Evolutionary conservation across 2,888 invertebrate genomes (phyloP), one percentile per base, ranked within the genome.

Genomic region (Brachyopa scutellaris): DNA sequence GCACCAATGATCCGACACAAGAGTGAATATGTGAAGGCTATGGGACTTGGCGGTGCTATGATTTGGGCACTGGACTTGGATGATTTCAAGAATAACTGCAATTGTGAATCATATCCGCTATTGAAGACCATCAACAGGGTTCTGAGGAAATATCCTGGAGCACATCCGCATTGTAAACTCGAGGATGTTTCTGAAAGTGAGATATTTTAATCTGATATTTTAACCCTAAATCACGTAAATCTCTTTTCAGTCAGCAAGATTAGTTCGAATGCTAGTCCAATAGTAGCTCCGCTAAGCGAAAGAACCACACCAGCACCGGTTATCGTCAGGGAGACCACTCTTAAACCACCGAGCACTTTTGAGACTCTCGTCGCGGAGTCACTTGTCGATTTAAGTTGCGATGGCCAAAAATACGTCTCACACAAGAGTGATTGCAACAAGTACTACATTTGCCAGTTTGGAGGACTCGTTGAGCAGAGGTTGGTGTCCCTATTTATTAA

Each of bases 1-100:
- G 93, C 94, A 31, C 93, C 93, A 31, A 97, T 97, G 93, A 94
- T 96, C 15, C 92, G 94, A 23, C 94, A 95, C 86, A 97, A 97
- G 87, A 94, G 96, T 2, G 94, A 96, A 86, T 97, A 94, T 87
- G 93, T 97, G 5, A 94, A 94, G 78, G 93, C 94, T 0, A 94
- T 96, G 92, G 94, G 94, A 0, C 91, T 97, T 2, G 97, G 95
- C 11, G 97, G 97, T 31, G 95, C 95, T 40, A 97, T 97, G 97
- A 94, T 96, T 17, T 97, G 97, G 97, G 95, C 97, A 0, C 90
- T 97, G 9, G 97, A 97, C 89, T 90, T 97, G 66, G 97, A 97
- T 87, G 97, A 97, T 89, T 97, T 97, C 87, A 94, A 93, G 83
- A 95, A 96, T 85, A 91, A 93, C 69, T 97, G 97, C 86, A 93